Percentiles rank a stretch among this genome's conserved stretches.
These are phyloP conservation scores for Corydoras sp. DNA, from an alignment of 2,113 vertebrate genomes.

Conservation along the genomic window DNA sequence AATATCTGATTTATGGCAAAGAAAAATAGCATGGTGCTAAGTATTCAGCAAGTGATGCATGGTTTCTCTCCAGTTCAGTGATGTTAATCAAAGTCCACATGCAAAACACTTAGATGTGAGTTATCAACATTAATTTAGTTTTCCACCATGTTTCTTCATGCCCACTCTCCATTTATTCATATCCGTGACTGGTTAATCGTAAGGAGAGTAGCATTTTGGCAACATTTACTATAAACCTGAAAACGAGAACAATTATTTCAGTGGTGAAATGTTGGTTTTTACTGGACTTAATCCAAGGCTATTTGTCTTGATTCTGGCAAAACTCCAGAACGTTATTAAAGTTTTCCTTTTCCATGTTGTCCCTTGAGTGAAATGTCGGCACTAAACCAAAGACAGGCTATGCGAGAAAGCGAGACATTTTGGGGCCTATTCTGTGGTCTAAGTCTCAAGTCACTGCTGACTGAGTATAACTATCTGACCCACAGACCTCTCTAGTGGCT, in stretches of 20 bases:
- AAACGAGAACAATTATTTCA: conserved; percentile 39
- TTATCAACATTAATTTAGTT: conserved; percentile 3
- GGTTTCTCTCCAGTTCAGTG: conserved; percentile 32
- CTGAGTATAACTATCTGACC: conserved; percentile 17
- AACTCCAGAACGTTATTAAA: conserved; percentile 53
- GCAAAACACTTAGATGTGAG: not conserved
- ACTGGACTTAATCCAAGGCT: conserved; percentile 44
- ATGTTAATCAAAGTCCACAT: conserved; percentile 37
- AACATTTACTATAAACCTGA: conserved; percentile 32
- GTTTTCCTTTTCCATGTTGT: conserved; percentile 50
- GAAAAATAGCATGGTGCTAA: conserved; percentile 7
- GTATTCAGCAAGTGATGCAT: conserved; percentile 13
- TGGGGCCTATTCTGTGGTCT: conserved; percentile 20
- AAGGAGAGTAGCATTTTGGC: conserved; percentile 23
- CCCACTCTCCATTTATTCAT: not conserved
- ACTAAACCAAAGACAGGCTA: conserved; percentile 44
- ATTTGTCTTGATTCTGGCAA: conserved; percentile 56
- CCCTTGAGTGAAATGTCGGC: conserved; percentile 55
- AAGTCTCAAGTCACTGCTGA: conserved; percentile 15
- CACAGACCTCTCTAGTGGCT: not conserved
- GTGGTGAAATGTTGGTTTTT: conserved; percentile 36
- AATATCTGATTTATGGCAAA: conserved; percentile 14
- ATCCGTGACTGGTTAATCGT: conserved; percentile 2
- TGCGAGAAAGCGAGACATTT: conserved; percentile 25
- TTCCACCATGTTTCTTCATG: not conserved